Percentiles rank a stretch among this genome's conserved stretches.
Evolutionary conservation across 2,113 vertebrate species (phyloP).

Genomic region (Oxygymnocypris stewartii): DNA sequence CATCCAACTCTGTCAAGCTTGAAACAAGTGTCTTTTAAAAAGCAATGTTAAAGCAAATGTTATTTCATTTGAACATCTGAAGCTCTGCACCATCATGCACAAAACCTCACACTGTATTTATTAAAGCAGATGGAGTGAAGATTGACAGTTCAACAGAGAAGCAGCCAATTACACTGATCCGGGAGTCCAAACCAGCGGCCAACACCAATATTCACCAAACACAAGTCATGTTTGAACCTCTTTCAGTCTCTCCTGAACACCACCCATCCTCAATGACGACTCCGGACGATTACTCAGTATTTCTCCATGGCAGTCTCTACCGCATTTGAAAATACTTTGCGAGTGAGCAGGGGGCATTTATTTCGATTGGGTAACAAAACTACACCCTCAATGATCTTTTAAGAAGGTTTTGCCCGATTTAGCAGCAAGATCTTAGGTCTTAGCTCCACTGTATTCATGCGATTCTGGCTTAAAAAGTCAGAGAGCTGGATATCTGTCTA

Average conservation of each 20-base stretch:
- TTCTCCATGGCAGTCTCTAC: neutral
- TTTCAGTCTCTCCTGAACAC: slow-evolving; percentile 1
- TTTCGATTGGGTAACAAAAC: slow-evolving; percentile 10
- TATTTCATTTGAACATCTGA: slow-evolving; percentile 26
- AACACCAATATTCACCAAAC: slow-evolving; percentile 41
- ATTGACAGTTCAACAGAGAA: slow-evolving; percentile 47
- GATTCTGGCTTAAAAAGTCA: slow-evolving; percentile 20
- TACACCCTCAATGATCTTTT: slow-evolving; percentile 19
- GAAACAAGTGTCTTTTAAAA: slow-evolving; percentile 9
- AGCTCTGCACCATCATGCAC: slow-evolving; percentile 6
- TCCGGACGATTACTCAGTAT: slow-evolving; percentile 21
- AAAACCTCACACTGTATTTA: slow-evolving; percentile 53
- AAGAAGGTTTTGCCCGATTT: neutral
- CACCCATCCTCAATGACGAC: neutral
- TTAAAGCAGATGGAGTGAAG: slow-evolving; percentile 48
- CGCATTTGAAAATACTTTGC: slow-evolving; percentile 1
- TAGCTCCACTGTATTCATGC: neutral
- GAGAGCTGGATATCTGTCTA: neutral
- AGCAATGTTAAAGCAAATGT: slow-evolving; percentile 14
- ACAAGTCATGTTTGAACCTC: slow-evolving; percentile 35
- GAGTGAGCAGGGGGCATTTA: neutral
- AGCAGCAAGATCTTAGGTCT: neutral
- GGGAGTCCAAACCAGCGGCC: slow-evolving; percentile 28
- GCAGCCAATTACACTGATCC: slow-evolving; percentile 26
- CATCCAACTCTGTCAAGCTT: neutral